Percentiles rank a stretch among this genome's conserved stretches.
phyloP scores from a whole-genome alignment of 2,113 vertebrate species.

The Argyrosomus japonicus region DNA sequence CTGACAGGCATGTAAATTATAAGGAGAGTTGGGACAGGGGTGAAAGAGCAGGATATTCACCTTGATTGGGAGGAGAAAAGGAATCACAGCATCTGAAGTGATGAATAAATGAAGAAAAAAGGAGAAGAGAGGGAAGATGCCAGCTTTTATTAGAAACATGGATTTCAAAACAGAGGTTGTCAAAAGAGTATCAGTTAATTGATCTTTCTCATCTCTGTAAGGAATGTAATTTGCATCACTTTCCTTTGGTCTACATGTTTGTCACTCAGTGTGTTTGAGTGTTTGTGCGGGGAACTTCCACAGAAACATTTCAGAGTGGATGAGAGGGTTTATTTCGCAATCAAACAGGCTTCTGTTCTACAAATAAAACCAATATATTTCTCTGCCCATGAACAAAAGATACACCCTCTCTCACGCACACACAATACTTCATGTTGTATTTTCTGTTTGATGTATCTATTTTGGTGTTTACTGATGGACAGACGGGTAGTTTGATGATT shows the following conservation, averaged over 20 bases:
- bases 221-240: slow-evolving; percentile 57
- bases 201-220: slow-evolving; percentile 44
- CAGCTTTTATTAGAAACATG: slow-evolving; percentile 50
- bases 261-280: not conserved
- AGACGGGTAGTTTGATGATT: not conserved
- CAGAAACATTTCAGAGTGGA: not conserved
- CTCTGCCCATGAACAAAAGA: not conserved
- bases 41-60: slow-evolving; percentile 20
- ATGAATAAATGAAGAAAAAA: slow-evolving; percentile 12
- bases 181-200: slow-evolving; percentile 37
- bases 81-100: slow-evolving; percentile 28
- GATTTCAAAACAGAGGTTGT: slow-evolving; percentile 37
- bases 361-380: slow-evolving; percentile 4
- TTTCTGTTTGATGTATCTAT: not conserved
- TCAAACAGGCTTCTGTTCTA: slow-evolving; percentile 6
- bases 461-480: slow-evolving; percentile 3
- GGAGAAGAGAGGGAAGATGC: slow-evolving; percentile 31
- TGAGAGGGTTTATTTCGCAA: not conserved
- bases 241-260: slow-evolving; percentile 24
- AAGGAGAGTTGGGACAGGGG: slow-evolving; percentile 14
- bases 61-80: not conserved
- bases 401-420: not conserved
- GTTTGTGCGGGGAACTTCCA: not conserved
- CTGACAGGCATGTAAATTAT: slow-evolving; percentile 49
- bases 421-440: not conserved